Base-by-base conservation (phyloP, 37 sponge, comb jelly and placozoan species). In the Geodia barretti region DNA sequence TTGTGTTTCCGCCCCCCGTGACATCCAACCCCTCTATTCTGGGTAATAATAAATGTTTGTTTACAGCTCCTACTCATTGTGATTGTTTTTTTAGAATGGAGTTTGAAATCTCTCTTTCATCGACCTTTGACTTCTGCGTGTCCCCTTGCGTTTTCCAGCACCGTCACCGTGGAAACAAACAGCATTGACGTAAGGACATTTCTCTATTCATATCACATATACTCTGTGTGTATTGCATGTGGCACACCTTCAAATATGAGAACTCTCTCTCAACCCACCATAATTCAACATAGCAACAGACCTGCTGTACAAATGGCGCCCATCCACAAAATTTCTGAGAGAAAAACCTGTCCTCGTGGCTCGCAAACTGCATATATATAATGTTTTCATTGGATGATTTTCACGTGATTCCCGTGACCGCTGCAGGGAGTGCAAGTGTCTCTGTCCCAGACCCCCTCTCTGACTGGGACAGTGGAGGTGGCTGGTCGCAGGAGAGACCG, bases 61-160 rank as follows among this genome's bases (percentile, higher is more conserved):
- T n/a, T n/a, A n/a, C n/a, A n/a, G n/a, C n/a, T n/a, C n/a, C n/a
- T n/a, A n/a, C n/a, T n/a, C n/a, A n/a, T n/a, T n/a, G n/a, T n/a
- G n/a, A n/a, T n/a, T n/a, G n/a, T 36, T 34, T 34, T 36, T 65
- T 66, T 64, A 77, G 88, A 85, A 30, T 95, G 89, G 89, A 77
- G 79, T 71, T 37, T 95, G 31, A 66, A 80, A 59, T 60, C 40
- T 2, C 83, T 91, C 54, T 88, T 91, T 63, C 77, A 79, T 14
- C 72, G 68, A 30, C 35, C 80, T 35, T 41, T 94, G 0, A 74
- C 68, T 21, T 81, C 88, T 8, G 39, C 83, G 60, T 95, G 95
- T 85, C 95, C 95, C 34, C 77, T 95, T 5, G 77, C 92, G 25
- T 60, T 61, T 62, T 23, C 30, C 20, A 88, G 86, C 37, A 75